Evolutionary conservation across 2,797 vertebrate species (phyloP), one percentile per base, ranked within the genome.

Genomic region (Sebastes melanostomus): DNA sequence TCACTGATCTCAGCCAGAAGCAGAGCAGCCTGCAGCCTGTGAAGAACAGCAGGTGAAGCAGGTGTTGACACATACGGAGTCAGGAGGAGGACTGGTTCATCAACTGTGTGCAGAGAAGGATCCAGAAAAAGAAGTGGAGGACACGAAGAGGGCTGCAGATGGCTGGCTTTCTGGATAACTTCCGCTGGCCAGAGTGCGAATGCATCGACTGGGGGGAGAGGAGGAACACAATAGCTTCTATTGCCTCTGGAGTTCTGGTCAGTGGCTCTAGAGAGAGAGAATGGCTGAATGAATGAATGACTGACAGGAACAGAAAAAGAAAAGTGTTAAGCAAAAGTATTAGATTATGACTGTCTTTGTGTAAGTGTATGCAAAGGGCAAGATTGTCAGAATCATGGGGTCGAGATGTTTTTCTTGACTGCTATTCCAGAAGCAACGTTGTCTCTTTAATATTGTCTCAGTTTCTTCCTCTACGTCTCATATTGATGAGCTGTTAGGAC

Each of bases 181-280:
- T 98, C 89, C 96, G 96, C 30, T 97, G 97, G 97, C 97, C 97
- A 0, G 97, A 97, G 73, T 98, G 96, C n/a, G 97, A 98, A 56
- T 98, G 97, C 72, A 89, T 97, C 7, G 97, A 98, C 91, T 97
- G 97, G 97, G 96, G 96, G 3, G 97, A 98, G 92, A 95, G 94
- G 88, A 96, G 97, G 87, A 98, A 98, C 6, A 85, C 97, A 0
- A 84, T 97, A 27, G 97, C 97, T 36, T 98, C 97, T 0, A 65
- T 97, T 5, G 96, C 95, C 0, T 96, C 97, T 0, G 97, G 97
- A 12, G 83, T 97, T 46, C 62, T 98, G 96, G 97, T 98, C 75
- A 95, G 96, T 85, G 24, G 6, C 5, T 4, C 27, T 2, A 10
- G 18, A 36, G 1, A 72, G 12, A 46, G 9, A 34, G 36, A 52